Evolutionary conservation across 2,797 vertebrate genomes (phyloP).

Genomic region (Lepus townsendii): DNA sequence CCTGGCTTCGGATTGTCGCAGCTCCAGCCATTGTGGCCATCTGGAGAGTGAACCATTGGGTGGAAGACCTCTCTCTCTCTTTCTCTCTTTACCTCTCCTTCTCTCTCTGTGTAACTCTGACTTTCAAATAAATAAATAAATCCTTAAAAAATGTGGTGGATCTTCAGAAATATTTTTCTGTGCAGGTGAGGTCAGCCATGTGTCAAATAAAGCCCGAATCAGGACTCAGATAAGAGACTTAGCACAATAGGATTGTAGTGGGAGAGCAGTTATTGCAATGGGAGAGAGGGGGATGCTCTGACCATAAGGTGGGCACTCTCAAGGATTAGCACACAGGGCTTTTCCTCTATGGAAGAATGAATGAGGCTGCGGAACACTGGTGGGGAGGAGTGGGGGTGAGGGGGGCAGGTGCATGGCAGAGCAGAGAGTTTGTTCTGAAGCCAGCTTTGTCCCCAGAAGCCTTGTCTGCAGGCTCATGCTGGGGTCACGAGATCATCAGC

Average conservation of each 20-base stretch:
- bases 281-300: too few relatives aligned
- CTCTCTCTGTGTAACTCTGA: too few relatives aligned
- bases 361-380: neutral
- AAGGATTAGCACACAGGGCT: too few relatives aligned
- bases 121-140: too few relatives aligned
- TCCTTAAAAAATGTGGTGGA: neutral
- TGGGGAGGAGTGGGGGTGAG: accelerated
- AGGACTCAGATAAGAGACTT: neutral
- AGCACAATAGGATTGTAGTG: too few relatives aligned
- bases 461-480: neutral
- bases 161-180: neutral
- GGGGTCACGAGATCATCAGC: neutral
- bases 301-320: accelerated
- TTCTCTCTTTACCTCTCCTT: too few relatives aligned
- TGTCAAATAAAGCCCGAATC: neutral
- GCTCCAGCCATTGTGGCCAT: too few relatives aligned
- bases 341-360: neutral
- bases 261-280: neutral
- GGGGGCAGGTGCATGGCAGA: accelerated
- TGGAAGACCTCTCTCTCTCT: too few relatives aligned
- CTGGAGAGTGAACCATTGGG: too few relatives aligned
- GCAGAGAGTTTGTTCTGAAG: neutral
- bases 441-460: neutral
- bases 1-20: too few relatives aligned
- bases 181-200: neutral